phyloP scores from a whole-genome alignment of 2,888 invertebrate genomes.

The Yponomeuta evonymella region DNA sequence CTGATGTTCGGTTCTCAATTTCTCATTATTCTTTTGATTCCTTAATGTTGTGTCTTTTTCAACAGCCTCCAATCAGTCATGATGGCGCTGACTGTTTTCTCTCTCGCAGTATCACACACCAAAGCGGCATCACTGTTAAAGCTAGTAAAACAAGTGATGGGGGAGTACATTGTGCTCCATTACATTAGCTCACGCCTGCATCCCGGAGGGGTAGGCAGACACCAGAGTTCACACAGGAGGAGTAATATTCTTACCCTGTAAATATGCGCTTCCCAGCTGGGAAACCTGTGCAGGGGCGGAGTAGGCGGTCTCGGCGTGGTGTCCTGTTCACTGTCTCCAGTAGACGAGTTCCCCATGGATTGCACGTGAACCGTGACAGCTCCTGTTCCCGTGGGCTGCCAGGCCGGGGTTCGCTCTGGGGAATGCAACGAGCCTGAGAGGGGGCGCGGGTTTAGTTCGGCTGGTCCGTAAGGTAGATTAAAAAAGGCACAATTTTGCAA shows the following conservation, averaged over 20 bases:
- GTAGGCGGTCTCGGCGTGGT: slow-evolving; percentile 81
- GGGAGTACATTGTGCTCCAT: too few species aligned
- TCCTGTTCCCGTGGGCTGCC: slow-evolving; percentile 68
- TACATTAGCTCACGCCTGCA: too few species aligned
- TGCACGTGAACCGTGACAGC: slow-evolving; percentile 59
- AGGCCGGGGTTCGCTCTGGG: slow-evolving; percentile 70
- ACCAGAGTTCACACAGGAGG: neutral
- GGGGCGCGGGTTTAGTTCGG: neutral
- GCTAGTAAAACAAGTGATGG: too few species aligned
- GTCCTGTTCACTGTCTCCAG: slow-evolving; percentile 57
- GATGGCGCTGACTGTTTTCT: too few species aligned
- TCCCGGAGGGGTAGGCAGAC: too few species aligned
- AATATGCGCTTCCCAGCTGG: slow-evolving; percentile 97
- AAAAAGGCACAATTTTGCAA: neutral
- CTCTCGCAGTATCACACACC: too few species aligned
- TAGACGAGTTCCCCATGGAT: slow-evolving; percentile 70
- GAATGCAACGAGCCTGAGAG: slow-evolving; percentile 1
- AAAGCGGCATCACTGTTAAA: too few species aligned
- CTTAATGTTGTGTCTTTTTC: too few species aligned
- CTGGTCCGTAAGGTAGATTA: neutral
- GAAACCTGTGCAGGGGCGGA: slow-evolving; percentile 92
- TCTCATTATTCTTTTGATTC: too few species aligned
- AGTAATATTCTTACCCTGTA: slow-evolving; percentile 83
- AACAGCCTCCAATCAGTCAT: too few species aligned
- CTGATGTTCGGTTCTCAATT: too few species aligned